A percentile compares a stretch with the other conserved stretches of the same genome.
Evolutionary conservation across 2,113 vertebrate genomes (phyloP).

Genomic region (Centropus bengalensis): DNA sequence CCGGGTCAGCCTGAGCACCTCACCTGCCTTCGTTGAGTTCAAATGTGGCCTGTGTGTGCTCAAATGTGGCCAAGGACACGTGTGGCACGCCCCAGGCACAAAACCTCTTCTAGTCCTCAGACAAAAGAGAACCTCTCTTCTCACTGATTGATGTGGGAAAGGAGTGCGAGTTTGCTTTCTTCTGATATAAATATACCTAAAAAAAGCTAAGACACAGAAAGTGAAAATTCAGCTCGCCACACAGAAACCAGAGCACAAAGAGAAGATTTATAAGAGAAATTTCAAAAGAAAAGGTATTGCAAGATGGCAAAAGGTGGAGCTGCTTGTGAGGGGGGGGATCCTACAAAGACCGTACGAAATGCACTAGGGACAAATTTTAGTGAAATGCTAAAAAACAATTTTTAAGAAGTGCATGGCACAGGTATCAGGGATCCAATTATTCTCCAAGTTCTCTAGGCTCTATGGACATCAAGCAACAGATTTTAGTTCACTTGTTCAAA

Average conservation of each 20-base stretch:
- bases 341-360: background rate
- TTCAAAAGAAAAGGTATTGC: background rate
- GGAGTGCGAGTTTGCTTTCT: background rate
- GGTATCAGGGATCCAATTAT: background rate
- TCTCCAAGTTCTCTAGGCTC: background rate
- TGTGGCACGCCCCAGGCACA: rapidly evolving
- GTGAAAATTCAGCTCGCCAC: background rate
- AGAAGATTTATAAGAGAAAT: background rate
- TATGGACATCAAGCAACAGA: background rate
- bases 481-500: background rate
- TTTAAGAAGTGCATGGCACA: background rate
- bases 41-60: background rate
- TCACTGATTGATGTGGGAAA: background rate
- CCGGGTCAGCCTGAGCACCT: background rate
- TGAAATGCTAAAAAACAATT: background rate
- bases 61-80: background rate
- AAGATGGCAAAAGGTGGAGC: background rate
- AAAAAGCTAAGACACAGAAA: background rate
- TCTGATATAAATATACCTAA: background rate
- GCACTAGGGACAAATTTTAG: background rate
- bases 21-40: background rate
- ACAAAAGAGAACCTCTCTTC: background rate
- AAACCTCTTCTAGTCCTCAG: background rate
- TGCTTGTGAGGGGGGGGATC: background rate
- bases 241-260: background rate